Evolutionary conservation across 2,113 vertebrate genomes (phyloP), one percentile per base, ranked within the genome.

Genomic region (Pteropus alecto): DNA sequence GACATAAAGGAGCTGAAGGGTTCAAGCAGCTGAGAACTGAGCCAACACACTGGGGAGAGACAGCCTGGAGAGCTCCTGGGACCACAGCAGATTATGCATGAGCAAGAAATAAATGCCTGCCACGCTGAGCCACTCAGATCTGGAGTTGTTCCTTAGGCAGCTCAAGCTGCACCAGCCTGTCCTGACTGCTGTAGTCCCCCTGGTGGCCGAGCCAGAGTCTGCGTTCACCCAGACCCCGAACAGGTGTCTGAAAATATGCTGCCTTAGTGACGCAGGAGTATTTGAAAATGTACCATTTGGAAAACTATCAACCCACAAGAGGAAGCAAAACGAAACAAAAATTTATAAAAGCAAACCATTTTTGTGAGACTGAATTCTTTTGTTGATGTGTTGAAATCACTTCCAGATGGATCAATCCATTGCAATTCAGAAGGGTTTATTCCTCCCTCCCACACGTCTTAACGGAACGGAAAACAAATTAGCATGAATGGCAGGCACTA

Each of bases 401-500:
- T 67, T 74, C 58, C 54, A 81, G 68, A 33, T 18, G 73, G 58
- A 18, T 67, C 41, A 3, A 8, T 21, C 68, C 38, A 2, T 7
- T 16, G 41, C 54, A 4, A 2, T 41, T 60, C 24, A n/a, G 77
- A 63, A 15, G 77, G 30, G 13, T 46, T 56, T 4, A 7, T 7
- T 24, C 24, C 41, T 68, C 58, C 78, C 33, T 33, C 7, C 14
- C 33, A 21, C 35, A 12, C 33, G 13, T 6, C 67, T n/a, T 9
- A 12, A 46, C 54, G 21, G 88, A 24, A 24, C 0, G 61, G 68
- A 30, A 60, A 28, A 7, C 1, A 21, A 5, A 7, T 9, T 22
- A 16, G 56, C 41, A 12, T 6, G 7, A 3, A 0, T 1, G 0
- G 14, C 16, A 5, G 48, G 19, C 5, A 0, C 18, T 8, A 5